phyloP scores from a whole-genome alignment of 1,140 invertebrate genomes.

The Saxidomus purpurata region DNA sequence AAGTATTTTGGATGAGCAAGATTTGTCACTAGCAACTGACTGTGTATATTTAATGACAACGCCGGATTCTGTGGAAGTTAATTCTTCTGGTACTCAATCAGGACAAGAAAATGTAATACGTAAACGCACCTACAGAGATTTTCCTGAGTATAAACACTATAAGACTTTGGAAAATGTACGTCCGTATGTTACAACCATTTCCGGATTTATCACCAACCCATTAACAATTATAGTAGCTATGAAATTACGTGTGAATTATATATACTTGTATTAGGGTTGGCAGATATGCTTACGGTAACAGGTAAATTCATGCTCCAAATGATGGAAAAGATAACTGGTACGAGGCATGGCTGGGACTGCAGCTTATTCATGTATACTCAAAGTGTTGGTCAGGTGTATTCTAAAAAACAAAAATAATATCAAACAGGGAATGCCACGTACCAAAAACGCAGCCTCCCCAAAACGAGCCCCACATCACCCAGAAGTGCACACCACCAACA shows the following conservation, averaged over 20 bases:
- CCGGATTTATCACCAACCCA: conserved; percentile 7
- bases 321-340: background rate
- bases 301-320: background rate
- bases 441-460: no score
- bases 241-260: background rate
- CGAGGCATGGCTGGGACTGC: background rate
- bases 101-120: no score
- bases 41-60: background rate
- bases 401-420: no score
- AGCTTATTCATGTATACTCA: background rate
- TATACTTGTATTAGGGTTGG: background rate
- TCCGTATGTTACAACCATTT: background rate
- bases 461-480: no score
- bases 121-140: background rate
- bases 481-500: no score
- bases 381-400: background rate
- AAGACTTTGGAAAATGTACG: background rate
- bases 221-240: background rate
- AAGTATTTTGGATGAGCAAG: background rate
- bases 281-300: background rate
- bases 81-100: background rate
- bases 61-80: background rate
- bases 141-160: background rate
- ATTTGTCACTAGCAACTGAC: background rate
- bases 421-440: no score